Base-by-base conservation (phyloP, 2,888 invertebrate genomes). In the Eupelmus urozonus region DNA sequence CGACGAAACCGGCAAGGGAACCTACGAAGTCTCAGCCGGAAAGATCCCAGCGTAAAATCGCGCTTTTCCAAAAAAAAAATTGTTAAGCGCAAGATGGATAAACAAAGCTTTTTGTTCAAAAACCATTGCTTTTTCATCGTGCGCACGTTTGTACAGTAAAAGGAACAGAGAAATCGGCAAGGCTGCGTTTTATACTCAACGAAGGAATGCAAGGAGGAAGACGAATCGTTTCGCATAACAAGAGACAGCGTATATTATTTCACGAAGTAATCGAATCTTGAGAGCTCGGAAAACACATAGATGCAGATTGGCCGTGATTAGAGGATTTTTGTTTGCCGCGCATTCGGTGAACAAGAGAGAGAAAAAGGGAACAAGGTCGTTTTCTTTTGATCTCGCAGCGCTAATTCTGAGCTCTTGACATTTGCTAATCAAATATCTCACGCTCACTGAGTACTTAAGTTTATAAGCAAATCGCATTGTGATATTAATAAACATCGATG, bases 1-100 rank as follows among this genome's bases (percentile, higher is more conserved):
- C 34, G 91, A 91, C 78, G 86, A 87, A 9, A 84, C 87, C 51
- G 92, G 92, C 65, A 91, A 91, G 84, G 90, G 92, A 71, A 87
- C 89, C 65, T 92, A 91, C 85, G 88, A 90, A 27, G 91, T 91
- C 0, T 87, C 90, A 69, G 91, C 91, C 2, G 92, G 91, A 75
- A 91, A 91, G 87, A 82, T 85, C 29, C 77, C 77, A 1, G 75
- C 73, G 49, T 77, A 80, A 77, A 65, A 18, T 53, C 34, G 25
- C 20, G 40, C 3, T 2, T 34, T 20, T 59, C 4, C 29, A 59
- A 5, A 34, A 51, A 4, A 62, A 45, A 23, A 7, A 71, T 25
- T 45, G 45, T 13, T 7, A 16, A 45, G 13, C 45, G 9, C 2
- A 16, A 13, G 45, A 45, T 18, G 18, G 9, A 18, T 4, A 13